Base-by-base conservation (phyloP, 2,797 vertebrate genomes). In the Notamacropus eugenii region DNA sequence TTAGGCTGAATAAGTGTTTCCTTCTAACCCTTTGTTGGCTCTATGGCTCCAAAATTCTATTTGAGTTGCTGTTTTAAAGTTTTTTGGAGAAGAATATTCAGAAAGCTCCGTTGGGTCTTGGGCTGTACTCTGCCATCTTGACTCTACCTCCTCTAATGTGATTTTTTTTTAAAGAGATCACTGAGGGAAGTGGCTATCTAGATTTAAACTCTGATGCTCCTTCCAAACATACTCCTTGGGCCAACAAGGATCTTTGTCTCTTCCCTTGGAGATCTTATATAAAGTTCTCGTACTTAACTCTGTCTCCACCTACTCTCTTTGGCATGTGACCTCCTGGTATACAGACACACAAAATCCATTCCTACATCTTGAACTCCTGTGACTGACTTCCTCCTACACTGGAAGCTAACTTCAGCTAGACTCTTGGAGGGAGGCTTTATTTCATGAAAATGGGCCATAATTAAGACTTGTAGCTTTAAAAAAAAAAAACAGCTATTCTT, bases 341-440 rank as follows among this genome's bases (percentile, higher is more conserved):
- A 34, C 1, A 91, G 50, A 93, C 50, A 40, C 22, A 92, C 46
- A 90, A 2, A 74, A 74, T 8, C 1, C n/a, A 74, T 40, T 34
- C 14, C 67, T 40, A 74, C 27, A 22, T 28, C 93, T 57, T 91
- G 46, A 96, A 52, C 40, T 92, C 52, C 57, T 24, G 29, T 94
- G 54, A 19, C 55, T 57, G 50, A 82, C 52, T 95, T 90, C 94
- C 67, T 91, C 46, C 27, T 91, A 54, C 11, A 52, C 11, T 91
- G 67, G 55, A 19, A 50, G 14, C 58, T 93, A 91, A 91, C 46
- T 50, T 29, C 90, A 46, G 52, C 62, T 92, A 67, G 94, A 92
- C 91, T 91, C 96, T 62, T 95, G 59, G 90, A 95, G 56, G 90
- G 9, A 8, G 27, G 24, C 54, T 46, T 34, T 8, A 87, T 92